These are phyloP conservation scores for Catagonus wagneri DNA, from an alignment of 2,113 vertebrate genomes.

Conservation along the genomic window DNA sequence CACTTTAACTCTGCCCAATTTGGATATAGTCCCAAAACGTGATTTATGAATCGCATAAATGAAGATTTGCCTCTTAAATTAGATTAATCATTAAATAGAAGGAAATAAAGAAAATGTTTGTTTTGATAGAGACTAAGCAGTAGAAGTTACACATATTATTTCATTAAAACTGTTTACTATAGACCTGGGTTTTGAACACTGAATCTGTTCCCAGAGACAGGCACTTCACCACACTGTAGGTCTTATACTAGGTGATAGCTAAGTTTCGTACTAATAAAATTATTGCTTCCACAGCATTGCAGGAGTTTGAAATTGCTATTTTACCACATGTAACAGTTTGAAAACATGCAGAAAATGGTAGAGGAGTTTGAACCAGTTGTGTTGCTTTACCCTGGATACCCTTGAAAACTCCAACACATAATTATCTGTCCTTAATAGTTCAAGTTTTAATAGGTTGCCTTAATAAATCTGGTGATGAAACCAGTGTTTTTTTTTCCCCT, in stretches of 20 bases:
- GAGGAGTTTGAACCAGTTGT: background rate
- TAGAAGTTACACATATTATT: background rate
- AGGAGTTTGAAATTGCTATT: background rate
- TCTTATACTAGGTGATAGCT: background rate
- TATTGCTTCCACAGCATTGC: background rate
- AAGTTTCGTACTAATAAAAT: background rate
- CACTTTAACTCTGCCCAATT: background rate
- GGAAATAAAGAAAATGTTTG: background rate
- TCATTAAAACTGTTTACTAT: background rate
- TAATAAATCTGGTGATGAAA: background rate
- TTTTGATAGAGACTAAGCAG: background rate
- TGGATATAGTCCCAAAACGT: background rate
- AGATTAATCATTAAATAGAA: conserved; percentile 39
- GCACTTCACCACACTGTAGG: background rate
- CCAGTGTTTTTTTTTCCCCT: background rate
- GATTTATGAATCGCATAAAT: conserved; percentile 31
- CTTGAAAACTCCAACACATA: background rate
- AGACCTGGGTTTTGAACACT: background rate
- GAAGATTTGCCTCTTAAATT: background rate
- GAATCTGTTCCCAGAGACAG: background rate
- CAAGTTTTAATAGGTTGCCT: background rate
- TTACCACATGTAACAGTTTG: background rate
- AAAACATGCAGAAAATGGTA: background rate
- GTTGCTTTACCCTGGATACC: background rate
- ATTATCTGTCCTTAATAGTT: background rate